Conservation (phyloP, 2,888 invertebrate species). For the Melinaea menophilus region DNA sequence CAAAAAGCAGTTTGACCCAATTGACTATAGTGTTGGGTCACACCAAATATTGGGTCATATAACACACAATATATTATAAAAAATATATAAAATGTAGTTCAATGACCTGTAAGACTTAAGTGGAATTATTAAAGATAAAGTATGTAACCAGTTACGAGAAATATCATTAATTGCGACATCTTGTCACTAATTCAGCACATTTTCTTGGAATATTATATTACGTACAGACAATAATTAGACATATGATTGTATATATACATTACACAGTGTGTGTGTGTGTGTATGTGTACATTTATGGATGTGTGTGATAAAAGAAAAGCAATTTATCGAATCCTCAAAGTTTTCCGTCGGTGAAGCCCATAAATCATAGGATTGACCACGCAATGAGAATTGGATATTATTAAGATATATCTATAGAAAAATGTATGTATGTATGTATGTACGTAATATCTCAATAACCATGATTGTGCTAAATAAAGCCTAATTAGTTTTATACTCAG, state of each 20-base stretch:
- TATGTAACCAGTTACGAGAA: too few species aligned
- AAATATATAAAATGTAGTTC: conserved; percentile 14
- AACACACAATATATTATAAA: too few species aligned
- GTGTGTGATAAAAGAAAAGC: conserved; percentile 10
- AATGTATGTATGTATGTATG: not conserved
- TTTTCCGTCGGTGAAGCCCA: conserved; percentile 26
- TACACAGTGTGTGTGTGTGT: not conserved
- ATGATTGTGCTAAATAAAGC: too few species aligned
- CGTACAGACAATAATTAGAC: too few species aligned
- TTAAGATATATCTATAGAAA: not conserved
- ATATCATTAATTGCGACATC: too few species aligned
- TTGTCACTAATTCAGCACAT: too few species aligned
- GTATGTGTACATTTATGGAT: conserved; percentile 9
- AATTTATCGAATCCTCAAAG: conserved; percentile 26
- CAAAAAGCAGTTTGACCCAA: too few species aligned
- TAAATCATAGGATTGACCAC: conserved; percentile 28
- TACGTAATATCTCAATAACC: too few species aligned
- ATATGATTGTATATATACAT: not conserved
- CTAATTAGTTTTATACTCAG: too few species aligned
- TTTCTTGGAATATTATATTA: too few species aligned
- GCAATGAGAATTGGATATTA: conserved; percentile 8
- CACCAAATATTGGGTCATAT: too few species aligned
- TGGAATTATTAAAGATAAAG: conserved; percentile 33
- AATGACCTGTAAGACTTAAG: conserved; percentile 38
- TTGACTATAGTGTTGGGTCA: too few species aligned